A percentile compares a stretch with the other conserved stretches of the same genome.
Evolutionary conservation across 2,888 invertebrate genomes (phyloP).

Genomic region (Acanthosoma haemorrhoidale): DNA sequence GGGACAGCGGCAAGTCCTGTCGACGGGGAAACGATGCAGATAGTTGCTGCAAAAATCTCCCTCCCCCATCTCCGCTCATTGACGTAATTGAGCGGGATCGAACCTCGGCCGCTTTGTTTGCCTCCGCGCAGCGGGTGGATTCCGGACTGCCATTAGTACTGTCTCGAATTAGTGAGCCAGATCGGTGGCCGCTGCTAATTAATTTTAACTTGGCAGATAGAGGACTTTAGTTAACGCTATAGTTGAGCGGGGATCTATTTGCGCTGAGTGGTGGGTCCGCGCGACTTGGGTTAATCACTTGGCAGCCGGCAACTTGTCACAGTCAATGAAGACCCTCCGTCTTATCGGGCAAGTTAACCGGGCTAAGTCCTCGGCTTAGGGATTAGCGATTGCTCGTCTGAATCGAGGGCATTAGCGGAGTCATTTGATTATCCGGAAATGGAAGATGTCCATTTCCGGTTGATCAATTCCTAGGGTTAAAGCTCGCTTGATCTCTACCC

Average conservation of each 20-base stretch:
- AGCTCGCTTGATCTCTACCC: too few relatives aligned
- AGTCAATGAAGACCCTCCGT: constrained; percentile 11
- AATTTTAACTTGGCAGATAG: neutral
- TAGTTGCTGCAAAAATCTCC: too few relatives aligned
- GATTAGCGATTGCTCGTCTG: neutral
- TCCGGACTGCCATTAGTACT: too few relatives aligned
- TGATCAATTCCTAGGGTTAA: too few relatives aligned
- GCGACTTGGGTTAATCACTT: constrained; percentile 19
- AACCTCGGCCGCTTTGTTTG: too few relatives aligned
- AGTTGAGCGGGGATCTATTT: neutral
- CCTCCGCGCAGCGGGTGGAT: too few relatives aligned
- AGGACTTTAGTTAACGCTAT: constrained; percentile 2
- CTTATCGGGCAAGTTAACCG: neutral
- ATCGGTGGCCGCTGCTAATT: neutral
- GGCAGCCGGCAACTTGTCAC: constrained; percentile 14
- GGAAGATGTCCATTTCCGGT: too few relatives aligned
- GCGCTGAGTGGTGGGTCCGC: constrained; percentile 7
- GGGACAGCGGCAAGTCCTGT: neutral
- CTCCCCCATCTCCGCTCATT: too few relatives aligned
- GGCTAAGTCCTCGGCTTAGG: constrained; percentile 9
- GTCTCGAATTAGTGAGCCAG: too few relatives aligned
- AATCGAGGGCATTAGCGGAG: neutral
- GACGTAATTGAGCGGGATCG: too few relatives aligned
- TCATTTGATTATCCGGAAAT: neutral
- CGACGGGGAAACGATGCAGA: neutral